These are phyloP conservation scores for Sarotherodon lohbergeri DNA, from an alignment of 2,113 vertebrate species.

Conservation along the genomic window DNA sequence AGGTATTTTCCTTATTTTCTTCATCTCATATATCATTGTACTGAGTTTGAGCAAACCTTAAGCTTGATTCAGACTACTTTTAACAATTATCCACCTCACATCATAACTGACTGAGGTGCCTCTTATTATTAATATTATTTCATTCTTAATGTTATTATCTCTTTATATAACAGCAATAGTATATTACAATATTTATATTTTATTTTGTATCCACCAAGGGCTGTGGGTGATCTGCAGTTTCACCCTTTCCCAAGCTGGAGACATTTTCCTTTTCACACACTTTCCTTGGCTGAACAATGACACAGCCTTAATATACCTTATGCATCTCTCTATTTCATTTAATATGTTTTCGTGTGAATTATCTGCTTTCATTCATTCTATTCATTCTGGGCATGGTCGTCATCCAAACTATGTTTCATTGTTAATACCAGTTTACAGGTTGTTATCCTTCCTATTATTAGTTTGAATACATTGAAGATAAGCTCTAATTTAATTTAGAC, in stretches of 20 bases:
- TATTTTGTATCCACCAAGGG: accelerated
- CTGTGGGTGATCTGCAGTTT: too few species aligned
- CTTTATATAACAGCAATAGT: not conserved
- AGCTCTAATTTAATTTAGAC: not conserved
- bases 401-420: accelerated
- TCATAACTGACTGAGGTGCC: too few species aligned
- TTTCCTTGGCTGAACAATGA: not conserved
- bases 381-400: accelerated
- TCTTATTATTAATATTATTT: too few species aligned
- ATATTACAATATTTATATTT: too few species aligned
- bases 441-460: accelerated
- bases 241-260: too few species aligned
- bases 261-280: not conserved
- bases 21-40: too few species aligned
- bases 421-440: not conserved
- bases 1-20: too few species aligned
- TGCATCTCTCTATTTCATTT: too few species aligned
- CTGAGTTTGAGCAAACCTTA: too few species aligned
- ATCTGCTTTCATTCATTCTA: accelerated
- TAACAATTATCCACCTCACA: too few species aligned
- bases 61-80: too few species aligned
- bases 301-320: accelerated
- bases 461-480: not conserved
- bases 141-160: too few species aligned
- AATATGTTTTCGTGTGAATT: not conserved